Evolutionary conservation across 2,888 invertebrate genomes (phyloP).

Genomic region (Pyralis farinalis): DNA sequence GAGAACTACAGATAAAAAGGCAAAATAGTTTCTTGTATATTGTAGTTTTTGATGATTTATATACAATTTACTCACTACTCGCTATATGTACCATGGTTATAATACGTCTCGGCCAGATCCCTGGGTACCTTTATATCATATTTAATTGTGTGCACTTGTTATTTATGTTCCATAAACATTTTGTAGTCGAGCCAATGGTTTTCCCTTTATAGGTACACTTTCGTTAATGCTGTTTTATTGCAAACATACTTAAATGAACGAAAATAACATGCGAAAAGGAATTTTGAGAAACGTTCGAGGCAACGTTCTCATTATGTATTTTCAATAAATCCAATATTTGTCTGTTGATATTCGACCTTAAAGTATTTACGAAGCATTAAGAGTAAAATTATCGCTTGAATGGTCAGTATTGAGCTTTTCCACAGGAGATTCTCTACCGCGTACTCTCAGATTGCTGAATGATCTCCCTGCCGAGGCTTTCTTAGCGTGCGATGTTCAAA

Average conservation of each 20-base stretch:
- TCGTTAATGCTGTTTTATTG: not conserved
- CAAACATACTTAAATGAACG: not conserved
- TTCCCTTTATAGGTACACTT: slow-evolving; percentile 10
- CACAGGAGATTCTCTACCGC: too few relatives aligned
- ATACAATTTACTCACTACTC: not conserved
- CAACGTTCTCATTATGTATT: not conserved
- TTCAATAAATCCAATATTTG: too few relatives aligned
- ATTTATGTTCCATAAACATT: slow-evolving; percentile 12
- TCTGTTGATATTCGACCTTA: too few relatives aligned
- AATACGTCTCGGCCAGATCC: not conserved
- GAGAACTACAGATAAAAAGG: too few relatives aligned
- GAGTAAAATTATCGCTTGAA: too few relatives aligned
- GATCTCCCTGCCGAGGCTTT: too few relatives aligned
- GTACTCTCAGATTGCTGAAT: too few relatives aligned
- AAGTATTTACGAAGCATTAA: too few relatives aligned
- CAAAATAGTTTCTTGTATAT: too few relatives aligned
- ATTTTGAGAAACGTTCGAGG: not conserved
- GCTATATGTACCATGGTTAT: not conserved
- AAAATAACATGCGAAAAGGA: not conserved
- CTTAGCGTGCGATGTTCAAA: too few relatives aligned
- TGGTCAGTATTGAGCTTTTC: too few relatives aligned
- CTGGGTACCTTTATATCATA: slow-evolving; percentile 6
- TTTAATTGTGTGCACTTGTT: slow-evolving; percentile 9
- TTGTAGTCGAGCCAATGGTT: slow-evolving; percentile 9
- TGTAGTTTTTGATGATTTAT: not conserved